phyloP scores from a whole-genome alignment of 2,113 vertebrate species.

The Menidia beryllina region DNA sequence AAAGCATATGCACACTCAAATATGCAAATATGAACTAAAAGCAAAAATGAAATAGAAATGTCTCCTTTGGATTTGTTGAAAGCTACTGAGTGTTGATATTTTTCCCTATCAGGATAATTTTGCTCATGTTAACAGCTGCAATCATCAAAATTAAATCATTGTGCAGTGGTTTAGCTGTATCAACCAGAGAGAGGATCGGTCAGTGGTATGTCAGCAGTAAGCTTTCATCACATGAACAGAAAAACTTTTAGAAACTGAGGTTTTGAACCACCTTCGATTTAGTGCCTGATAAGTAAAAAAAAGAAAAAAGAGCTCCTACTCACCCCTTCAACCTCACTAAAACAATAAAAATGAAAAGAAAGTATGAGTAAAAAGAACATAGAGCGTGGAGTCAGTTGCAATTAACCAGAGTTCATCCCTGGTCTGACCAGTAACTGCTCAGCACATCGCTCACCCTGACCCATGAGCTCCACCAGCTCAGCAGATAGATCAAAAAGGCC shows the following conservation, averaged over 20 bases:
- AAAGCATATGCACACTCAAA: neutral
- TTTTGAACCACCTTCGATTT: too few species aligned
- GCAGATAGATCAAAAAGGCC: conserved; percentile 79
- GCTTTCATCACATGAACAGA: too few species aligned
- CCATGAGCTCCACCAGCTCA: conserved; percentile 73
- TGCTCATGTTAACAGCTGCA: neutral
- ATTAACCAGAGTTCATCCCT: conserved; percentile 63
- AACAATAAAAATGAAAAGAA: conserved; percentile 53
- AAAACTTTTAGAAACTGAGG: too few species aligned
- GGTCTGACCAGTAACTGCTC: conserved; percentile 66
- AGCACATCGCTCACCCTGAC: conserved; percentile 81
- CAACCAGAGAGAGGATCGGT: too few species aligned
- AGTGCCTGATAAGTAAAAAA: conserved; percentile 20
- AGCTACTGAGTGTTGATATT: too few species aligned
- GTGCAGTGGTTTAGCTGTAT: too few species aligned
- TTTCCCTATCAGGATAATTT: too few species aligned
- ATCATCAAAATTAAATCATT: neutral
- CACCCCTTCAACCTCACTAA: neutral
- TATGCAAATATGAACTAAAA: neutral
- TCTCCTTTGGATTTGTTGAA: too few species aligned
- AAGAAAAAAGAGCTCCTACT: neutral
- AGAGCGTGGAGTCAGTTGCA: conserved; percentile 56
- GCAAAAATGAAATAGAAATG: neutral
- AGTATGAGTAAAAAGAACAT: conserved; percentile 35
- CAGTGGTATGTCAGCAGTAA: too few species aligned